phyloP scores from a whole-genome alignment of 2,797 vertebrate species.

The Crax fasciolata region DNA sequence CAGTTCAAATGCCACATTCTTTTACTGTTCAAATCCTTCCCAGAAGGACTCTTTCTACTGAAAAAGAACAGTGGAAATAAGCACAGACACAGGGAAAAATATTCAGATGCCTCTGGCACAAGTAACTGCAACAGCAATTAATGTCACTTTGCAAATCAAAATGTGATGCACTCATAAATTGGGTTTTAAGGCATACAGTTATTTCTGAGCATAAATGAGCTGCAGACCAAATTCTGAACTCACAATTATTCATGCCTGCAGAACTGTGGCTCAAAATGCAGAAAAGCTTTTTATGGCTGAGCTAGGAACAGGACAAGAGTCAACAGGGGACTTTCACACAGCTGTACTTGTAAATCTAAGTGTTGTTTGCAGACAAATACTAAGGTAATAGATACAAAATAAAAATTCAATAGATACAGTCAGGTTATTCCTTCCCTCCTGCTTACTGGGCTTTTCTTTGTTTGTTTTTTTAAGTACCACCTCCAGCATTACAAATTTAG shows the following conservation, averaged over 20 bases:
- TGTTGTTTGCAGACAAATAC: fast-evolving
- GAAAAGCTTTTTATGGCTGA: background rate
- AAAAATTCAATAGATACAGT: background rate
- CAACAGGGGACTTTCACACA: background rate
- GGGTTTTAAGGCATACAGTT: slow-evolving; percentile 9
- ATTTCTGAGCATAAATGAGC: slow-evolving; percentile 36
- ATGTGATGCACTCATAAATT: slow-evolving; percentile 16
- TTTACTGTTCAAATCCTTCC: background rate
- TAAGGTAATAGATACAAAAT: background rate
- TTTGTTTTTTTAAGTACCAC: fast-evolving
- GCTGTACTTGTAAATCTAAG: background rate
- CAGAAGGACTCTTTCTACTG: background rate
- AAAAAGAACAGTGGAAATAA: background rate
- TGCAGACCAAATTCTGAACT: background rate
- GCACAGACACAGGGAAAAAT: background rate
- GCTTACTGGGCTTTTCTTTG: background rate
- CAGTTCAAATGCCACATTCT: slow-evolving; percentile 34
- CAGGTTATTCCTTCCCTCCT: background rate
- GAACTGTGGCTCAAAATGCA: background rate
- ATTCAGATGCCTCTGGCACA: slow-evolving; percentile 30
- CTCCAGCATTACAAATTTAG: background rate
- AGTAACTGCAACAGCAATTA: slow-evolving; percentile 44
- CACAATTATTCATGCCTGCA: background rate
- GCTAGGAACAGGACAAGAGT: background rate
- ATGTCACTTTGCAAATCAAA: slow-evolving; percentile 52